Evolutionary conservation across 2,113 vertebrate species (phyloP), one percentile per base, ranked within the genome.

Genomic region (Falcunculus frontatus): DNA sequence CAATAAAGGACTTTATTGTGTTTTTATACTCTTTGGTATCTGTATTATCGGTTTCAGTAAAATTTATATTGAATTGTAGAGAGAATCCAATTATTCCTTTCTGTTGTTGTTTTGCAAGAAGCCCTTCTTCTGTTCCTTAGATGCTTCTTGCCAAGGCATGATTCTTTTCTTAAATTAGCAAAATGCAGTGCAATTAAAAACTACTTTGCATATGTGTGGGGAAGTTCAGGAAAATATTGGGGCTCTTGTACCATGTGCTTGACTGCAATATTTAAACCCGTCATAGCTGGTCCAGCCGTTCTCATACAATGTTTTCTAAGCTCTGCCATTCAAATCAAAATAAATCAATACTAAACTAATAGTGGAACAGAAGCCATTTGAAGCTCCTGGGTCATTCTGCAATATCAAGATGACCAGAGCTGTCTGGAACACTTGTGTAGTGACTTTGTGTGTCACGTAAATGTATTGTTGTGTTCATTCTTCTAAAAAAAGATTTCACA

Each of bases 161-260:
- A 53, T 74, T 89, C 25, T 95, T 69, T 62, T 65, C 78, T 93
- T 89, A 89, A 84, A 89, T 84, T 94, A 93, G 69, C n/a, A 79
- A 85, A 85, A 83, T 20, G 13, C 67, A 82, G 25, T 69, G 65
- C 82, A 53, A 69, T 95, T 96, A 68, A 89, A 64, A 93, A 65
- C 41, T 84, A 35, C n/a, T 93, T 84, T 60, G 37, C 64, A 32
- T 83, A 56, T 76, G 83, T 89, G 16, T 35, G 57, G 49, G 65
- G 81, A 89, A 89, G 87, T 79, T 93, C 62, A 89, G 79, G 57
- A 96, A 91, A 88, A 93, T 77, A 90, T 32, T 94, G n/a, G 62
- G 85, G 68, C 70, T 95, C 52, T 77, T 60, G 20, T 65, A 29
- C 70, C 64, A 49, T 73, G 37, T 96, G 67, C 67, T 82, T 67